Conservation (phyloP, 2,888 invertebrate genomes). For the Carcina quercana region DNA sequence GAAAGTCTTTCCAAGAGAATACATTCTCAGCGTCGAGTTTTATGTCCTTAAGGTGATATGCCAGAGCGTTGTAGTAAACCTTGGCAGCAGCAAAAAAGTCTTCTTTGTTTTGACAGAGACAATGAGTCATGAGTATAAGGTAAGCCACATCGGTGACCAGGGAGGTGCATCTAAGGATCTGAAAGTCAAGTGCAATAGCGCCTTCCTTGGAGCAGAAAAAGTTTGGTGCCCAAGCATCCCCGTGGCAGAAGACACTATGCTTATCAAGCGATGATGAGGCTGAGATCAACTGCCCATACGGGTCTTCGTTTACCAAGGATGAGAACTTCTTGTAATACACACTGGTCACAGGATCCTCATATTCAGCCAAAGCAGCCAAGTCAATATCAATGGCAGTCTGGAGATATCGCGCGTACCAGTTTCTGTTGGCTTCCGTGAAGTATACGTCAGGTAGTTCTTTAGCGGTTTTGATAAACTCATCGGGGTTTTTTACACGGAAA, state of each 20-base stretch:
- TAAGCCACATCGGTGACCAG: conserved; percentile 34
- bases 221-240: conserved; percentile 44
- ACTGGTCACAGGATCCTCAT: conserved; percentile 27
- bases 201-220: conserved; percentile 32
- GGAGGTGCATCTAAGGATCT: conserved; percentile 35
- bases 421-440: conserved; percentile 29
- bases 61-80: conserved; percentile 29
- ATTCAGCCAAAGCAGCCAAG: conserved; percentile 27
- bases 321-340: conserved; percentile 36
- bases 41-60: conserved; percentile 38
- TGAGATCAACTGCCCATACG: conserved; percentile 30
- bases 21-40: conserved; percentile 25
- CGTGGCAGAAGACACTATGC: conserved; percentile 35
- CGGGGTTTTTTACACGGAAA: conserved; percentile 28
- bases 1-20: conserved; percentile 27
- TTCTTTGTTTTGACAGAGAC: conserved; percentile 22
- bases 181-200: conserved; percentile 39
- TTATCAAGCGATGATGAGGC: conserved; percentile 22
- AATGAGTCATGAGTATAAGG: conserved; percentile 28
- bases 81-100: conserved; percentile 32
- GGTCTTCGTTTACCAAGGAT: conserved; percentile 24
- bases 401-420: conserved; percentile 34
- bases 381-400: conserved; percentile 31
- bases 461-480: conserved; percentile 26
- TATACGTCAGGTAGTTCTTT: conserved; percentile 30